phyloP scores from a whole-genome alignment of 2,113 vertebrate genomes.

The Balaenoptera acutorostrata region DNA sequence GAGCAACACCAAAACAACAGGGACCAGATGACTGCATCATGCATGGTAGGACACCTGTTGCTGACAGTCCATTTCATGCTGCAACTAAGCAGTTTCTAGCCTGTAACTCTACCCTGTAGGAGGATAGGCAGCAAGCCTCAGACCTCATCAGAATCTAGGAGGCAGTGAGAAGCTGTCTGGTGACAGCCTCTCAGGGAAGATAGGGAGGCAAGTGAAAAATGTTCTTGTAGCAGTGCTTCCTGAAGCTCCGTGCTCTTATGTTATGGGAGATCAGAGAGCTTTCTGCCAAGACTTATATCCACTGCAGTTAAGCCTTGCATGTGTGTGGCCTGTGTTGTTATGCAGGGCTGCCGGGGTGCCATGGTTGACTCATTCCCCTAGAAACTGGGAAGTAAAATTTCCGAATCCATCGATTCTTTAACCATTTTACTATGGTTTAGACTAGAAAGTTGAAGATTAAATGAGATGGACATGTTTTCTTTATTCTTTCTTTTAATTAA shows the following conservation, averaged over 20 bases:
- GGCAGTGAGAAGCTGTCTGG: not conserved
- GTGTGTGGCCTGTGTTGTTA: not conserved
- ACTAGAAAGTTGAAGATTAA: not conserved
- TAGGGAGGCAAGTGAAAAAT: not conserved
- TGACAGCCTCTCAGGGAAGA: not conserved
- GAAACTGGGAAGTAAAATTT: not conserved
- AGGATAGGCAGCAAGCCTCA: not conserved
- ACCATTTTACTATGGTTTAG: not conserved
- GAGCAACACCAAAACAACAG: not conserved
- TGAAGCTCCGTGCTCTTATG: not conserved
- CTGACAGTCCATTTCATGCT: not conserved
- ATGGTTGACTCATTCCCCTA: not conserved
- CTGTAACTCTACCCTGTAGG: not conserved
- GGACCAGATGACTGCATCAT: not conserved
- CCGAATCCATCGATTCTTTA: not conserved
- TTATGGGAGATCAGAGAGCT: not conserved
- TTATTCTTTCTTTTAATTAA: slow-evolving; percentile 35
- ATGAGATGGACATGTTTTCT: not conserved
- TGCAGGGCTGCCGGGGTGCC: not conserved
- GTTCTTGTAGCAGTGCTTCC: not conserved
- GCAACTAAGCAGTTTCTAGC: not conserved
- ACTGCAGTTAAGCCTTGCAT: not conserved
- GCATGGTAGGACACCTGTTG: not conserved
- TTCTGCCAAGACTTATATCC: not conserved
- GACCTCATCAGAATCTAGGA: not conserved